A percentile compares a stretch with the other conserved stretches of the same genome.
phyloP scores from a whole-genome alignment of 2,888 invertebrate genomes.

The Rhagophthalmus giganteus region DNA sequence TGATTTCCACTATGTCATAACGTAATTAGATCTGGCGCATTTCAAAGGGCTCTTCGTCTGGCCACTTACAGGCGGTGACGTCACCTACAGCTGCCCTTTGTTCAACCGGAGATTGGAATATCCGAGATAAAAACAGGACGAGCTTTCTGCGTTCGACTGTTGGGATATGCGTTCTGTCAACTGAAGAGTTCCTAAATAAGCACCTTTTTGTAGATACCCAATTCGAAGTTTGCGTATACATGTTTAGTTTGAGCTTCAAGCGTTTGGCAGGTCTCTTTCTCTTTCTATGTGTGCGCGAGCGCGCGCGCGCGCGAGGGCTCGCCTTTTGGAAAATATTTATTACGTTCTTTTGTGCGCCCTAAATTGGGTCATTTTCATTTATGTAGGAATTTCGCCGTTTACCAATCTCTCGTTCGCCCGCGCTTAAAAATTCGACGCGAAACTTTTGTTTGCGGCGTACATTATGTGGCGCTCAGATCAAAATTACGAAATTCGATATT shows the following conservation, averaged over 20 bases:
- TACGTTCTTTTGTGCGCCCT: not conserved
- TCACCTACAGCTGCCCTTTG: conserved; percentile 43
- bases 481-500: too few relatives aligned
- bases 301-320: too few relatives aligned
- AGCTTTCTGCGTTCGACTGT: conserved; percentile 27
- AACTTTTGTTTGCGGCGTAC: too few relatives aligned
- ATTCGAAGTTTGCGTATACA: not conserved
- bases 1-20: conserved; percentile 42
- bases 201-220: conserved; percentile 4
- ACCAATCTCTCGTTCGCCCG: too few relatives aligned
- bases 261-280: not conserved
- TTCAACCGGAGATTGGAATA: conserved; percentile 46
- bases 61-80: conserved; percentile 43
- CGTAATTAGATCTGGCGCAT: conserved; percentile 42
- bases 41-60: conserved; percentile 41
- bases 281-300: too few relatives aligned
- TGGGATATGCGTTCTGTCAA: conserved; percentile 29
- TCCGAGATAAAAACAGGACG: conserved; percentile 34
- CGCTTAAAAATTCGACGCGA: too few relatives aligned
- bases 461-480: too few relatives aligned
- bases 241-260: not conserved
- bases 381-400: too few relatives aligned
- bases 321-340: not conserved
- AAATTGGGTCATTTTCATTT: too few relatives aligned
- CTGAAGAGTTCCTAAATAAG: conserved; percentile 16